Conservation (phyloP, 1,140 invertebrate genomes). For the Lordiphosa mommai region DNA sequence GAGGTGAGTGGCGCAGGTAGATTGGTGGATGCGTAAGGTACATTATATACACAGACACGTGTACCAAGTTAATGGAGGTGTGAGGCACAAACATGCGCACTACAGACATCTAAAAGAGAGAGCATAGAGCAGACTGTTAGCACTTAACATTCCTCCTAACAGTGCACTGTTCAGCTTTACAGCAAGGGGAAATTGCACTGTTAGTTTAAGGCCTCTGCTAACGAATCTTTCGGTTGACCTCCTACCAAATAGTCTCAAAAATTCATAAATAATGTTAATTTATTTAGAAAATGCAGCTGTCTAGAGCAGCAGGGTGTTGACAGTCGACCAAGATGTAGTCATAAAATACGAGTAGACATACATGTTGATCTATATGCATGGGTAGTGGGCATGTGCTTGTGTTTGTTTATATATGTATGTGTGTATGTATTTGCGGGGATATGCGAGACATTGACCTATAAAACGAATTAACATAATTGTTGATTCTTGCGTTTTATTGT, state of each 20-base stretch:
- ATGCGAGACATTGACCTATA: constrained; percentile 63
- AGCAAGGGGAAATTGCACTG: constrained; percentile 47
- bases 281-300: constrained; percentile 46
- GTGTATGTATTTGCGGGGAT: background rate
- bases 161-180: constrained; percentile 12
- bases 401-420: background rate
- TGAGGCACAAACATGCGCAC: constrained; percentile 52
- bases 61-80: constrained; percentile 34
- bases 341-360: constrained; percentile 33
- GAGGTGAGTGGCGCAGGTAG: constrained; percentile 72
- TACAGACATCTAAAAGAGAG: constrained; percentile 1
- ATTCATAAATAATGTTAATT: constrained; percentile 60
- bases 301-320: constrained; percentile 32
- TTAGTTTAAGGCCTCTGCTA: background rate
- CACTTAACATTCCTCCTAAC: background rate
- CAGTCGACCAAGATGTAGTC: constrained; percentile 41
- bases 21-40: constrained; percentile 79
- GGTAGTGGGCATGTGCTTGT: background rate
- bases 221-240: constrained; percentile 4
- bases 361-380: too few species aligned
- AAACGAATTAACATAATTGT: constrained; percentile 71
- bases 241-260: constrained; percentile 10
- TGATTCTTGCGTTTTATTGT: constrained; percentile 62
- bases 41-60: constrained; percentile 70
- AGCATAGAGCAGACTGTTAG: constrained; percentile 7